phyloP scores from a whole-genome alignment of 2,888 invertebrate genomes.

The Perizoma flavofasciatum region DNA sequence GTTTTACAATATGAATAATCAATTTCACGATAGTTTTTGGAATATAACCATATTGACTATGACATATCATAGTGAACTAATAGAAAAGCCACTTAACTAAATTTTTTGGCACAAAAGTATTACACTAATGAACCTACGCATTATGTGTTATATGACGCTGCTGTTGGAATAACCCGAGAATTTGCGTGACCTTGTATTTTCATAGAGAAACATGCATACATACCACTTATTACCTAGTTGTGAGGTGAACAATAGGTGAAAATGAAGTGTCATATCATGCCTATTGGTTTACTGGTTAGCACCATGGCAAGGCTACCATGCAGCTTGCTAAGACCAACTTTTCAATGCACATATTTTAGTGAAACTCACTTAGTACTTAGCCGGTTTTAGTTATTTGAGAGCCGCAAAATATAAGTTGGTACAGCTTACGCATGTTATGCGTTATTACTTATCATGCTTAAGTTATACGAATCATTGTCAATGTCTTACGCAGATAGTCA shows the following conservation, averaged over 20 bases:
- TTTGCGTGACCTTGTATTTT: too few relatives aligned
- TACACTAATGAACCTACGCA: too few relatives aligned
- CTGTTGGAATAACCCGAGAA: too few relatives aligned
- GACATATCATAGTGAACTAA: too few relatives aligned
- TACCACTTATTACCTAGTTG: slow-evolving; percentile 8
- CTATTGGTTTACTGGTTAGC: slow-evolving; percentile 13
- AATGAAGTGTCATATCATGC: slow-evolving; percentile 6
- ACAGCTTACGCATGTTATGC: background rate
- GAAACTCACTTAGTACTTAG: background rate
- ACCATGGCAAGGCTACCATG: slow-evolving; percentile 8
- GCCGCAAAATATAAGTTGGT: slow-evolving; percentile 1
- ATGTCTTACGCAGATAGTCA: background rate
- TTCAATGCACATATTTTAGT: background rate
- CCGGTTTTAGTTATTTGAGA: background rate
- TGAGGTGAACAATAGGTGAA: slow-evolving; percentile 8
- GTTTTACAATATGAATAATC: too few relatives aligned
- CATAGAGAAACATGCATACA: background rate
- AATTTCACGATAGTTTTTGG: too few relatives aligned
- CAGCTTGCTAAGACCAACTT: background rate
- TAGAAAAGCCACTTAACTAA: too few relatives aligned
- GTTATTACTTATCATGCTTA: background rate
- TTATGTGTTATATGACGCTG: too few relatives aligned
- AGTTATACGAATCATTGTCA: background rate
- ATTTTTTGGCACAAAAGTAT: too few relatives aligned
- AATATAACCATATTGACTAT: too few relatives aligned